phyloP scores from a whole-genome alignment of 2,797 vertebrate genomes.

The Danio choprae region DNA sequence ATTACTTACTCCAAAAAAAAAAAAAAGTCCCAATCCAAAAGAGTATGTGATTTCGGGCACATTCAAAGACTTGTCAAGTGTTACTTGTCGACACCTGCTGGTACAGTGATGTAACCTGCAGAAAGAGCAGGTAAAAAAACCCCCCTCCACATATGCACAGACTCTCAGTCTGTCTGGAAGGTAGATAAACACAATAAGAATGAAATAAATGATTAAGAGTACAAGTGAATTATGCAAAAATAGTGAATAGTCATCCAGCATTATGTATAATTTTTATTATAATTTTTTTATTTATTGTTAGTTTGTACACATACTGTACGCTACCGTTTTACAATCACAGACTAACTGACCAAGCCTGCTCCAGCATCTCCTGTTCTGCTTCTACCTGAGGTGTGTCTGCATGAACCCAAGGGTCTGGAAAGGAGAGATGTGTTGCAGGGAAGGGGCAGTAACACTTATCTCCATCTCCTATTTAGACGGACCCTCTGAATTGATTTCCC shows the following conservation, averaged over 20 bases:
- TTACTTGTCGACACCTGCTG: not conserved
- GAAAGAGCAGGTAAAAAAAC: not conserved
- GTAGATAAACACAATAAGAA: not conserved
- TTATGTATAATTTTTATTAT: not conserved
- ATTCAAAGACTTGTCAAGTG: not conserved
- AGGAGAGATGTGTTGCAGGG: conserved; percentile 18
- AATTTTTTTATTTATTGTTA: not conserved
- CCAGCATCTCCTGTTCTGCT: not conserved
- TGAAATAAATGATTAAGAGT: not conserved
- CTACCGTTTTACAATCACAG: not conserved
- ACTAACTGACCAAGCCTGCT: conserved; percentile 18
- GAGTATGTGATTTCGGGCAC: too few species aligned
- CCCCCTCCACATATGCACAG: too few species aligned
- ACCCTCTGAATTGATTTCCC: conserved; percentile 57
- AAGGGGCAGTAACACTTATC: conserved; percentile 57
- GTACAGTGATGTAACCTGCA: not conserved
- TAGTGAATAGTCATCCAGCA: not conserved
- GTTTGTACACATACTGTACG: not conserved
- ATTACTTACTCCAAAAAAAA: too few species aligned
- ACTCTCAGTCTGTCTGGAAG: not conserved
- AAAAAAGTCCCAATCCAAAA: too few species aligned
- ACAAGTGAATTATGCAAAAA: not conserved
- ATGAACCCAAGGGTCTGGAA: conserved; percentile 46
- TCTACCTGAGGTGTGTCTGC: conserved; percentile 5
- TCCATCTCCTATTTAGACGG: conserved; percentile 55